These are phyloP conservation scores for Eueides isabella DNA, from an alignment of 1,140 invertebrate genomes.

Conservation along the genomic window DNA sequence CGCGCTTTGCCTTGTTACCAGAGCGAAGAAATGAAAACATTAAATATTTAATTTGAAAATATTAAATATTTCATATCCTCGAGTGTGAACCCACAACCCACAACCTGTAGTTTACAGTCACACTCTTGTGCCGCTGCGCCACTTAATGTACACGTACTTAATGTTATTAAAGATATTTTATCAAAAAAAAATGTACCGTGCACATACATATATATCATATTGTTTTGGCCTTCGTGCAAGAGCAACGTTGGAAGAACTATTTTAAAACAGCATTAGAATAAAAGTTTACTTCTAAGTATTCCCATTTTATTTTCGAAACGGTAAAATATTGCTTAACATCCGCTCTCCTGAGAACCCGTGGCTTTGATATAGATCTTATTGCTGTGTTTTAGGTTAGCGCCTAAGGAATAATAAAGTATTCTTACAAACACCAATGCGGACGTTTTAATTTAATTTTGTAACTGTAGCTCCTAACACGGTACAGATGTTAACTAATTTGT, in stretches of 20 bases:
- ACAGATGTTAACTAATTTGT: slow-evolving; percentile 1
- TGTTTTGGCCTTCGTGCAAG: background rate
- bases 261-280: slow-evolving; percentile 4
- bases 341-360: background rate
- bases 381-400: background rate
- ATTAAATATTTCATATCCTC: too few species aligned
- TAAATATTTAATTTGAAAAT: too few species aligned
- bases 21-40: too few species aligned
- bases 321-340: slow-evolving; percentile 10
- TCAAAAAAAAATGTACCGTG: background rate
- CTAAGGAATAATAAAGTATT: background rate
- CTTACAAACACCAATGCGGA: slow-evolving; percentile 7
- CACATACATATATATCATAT: background rate
- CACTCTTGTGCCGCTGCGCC: too few species aligned
- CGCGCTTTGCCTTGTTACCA: too few species aligned
- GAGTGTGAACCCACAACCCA: too few species aligned
- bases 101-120: too few species aligned
- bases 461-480: background rate
- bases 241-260: background rate
- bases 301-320: background rate
- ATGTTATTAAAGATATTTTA: background rate
- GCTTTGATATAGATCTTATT: slow-evolving; percentile 10
- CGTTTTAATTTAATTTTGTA: slow-evolving; percentile 2
- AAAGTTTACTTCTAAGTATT: background rate
- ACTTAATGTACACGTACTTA: background rate